These are phyloP conservation scores for Cheiracanthium punctorium DNA, from an alignment of 2,888 invertebrate genomes.

Conservation along the genomic window DNA sequence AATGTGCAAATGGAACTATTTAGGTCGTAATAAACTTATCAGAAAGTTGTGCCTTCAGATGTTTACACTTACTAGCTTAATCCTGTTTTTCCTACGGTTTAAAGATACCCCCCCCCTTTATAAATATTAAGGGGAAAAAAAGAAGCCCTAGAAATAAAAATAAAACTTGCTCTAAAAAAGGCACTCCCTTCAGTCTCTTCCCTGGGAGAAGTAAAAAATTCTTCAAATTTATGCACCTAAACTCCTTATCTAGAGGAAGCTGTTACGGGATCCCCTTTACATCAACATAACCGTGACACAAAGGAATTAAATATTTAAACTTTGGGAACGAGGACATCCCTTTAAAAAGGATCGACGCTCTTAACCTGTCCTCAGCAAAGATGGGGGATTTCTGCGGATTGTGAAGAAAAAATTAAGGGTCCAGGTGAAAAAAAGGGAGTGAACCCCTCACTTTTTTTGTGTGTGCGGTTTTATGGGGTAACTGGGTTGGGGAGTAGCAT, in stretches of 20 bases:
- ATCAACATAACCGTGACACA: background rate
- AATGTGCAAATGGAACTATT: no score
- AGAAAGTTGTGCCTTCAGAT: no score
- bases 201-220: background rate
- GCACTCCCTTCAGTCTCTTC: background rate
- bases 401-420: background rate
- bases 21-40: no score
- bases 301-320: slow-evolving; percentile 15
- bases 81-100: no score
- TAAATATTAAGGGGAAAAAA: no score
- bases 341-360: background rate
- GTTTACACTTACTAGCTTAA: no score
- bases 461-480: background rate
- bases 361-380: slow-evolving; percentile 2
- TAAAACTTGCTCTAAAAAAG: no score
- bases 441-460: background rate
- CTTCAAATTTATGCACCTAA: background rate
- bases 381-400: background rate
- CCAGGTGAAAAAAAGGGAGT: slow-evolving; percentile 17
- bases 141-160: no score
- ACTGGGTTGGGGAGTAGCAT: background rate
- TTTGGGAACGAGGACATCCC: slow-evolving; percentile 4
- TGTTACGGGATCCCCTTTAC: background rate
- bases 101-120: no score
- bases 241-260: background rate